phyloP scores from a whole-genome alignment of 2,888 invertebrate genomes.

The Synanthedon formicaeformis region DNA sequence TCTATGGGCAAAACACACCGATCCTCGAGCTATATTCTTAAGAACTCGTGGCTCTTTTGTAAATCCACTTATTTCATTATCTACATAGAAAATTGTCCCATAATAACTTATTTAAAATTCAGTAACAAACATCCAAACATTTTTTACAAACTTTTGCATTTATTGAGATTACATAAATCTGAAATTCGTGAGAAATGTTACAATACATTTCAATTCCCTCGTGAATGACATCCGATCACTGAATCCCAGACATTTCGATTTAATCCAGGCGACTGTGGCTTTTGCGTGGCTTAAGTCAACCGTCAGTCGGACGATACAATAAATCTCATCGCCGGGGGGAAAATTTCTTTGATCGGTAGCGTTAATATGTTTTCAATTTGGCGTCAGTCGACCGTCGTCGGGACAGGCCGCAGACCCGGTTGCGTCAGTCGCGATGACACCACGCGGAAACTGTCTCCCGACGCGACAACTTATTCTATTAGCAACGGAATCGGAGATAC shows the following conservation, averaged over 20 bases:
- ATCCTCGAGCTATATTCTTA: too few relatives aligned
- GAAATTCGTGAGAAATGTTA: too few relatives aligned
- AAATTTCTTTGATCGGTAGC: constrained; percentile 57
- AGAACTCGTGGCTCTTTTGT: too few relatives aligned
- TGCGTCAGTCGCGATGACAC: constrained; percentile 48
- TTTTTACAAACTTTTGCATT: too few relatives aligned
- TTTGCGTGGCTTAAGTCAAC: constrained; percentile 14
- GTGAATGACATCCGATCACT: too few relatives aligned
- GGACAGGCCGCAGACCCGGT: constrained; percentile 43
- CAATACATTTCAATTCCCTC: too few relatives aligned
- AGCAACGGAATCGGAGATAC: constrained; percentile 34
- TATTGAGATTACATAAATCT: too few relatives aligned
- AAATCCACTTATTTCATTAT: too few relatives aligned
- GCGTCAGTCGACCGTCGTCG: constrained; percentile 25
- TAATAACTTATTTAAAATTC: too few relatives aligned
- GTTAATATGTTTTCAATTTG: constrained; percentile 60
- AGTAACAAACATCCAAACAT: too few relatives aligned
- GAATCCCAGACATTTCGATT: not conserved
- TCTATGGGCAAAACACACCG: too few relatives aligned
- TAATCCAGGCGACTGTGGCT: constrained; percentile 6
- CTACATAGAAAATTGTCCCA: too few relatives aligned
- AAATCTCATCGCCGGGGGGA: constrained; percentile 35
- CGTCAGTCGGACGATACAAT: constrained; percentile 25
- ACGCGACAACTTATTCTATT: constrained; percentile 41
- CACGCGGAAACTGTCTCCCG: constrained; percentile 38